A percentile compares a stretch with the other conserved stretches of the same genome.
Conservation (phyloP, 2,113 vertebrate species). For the Anolis sagrei region DNA sequence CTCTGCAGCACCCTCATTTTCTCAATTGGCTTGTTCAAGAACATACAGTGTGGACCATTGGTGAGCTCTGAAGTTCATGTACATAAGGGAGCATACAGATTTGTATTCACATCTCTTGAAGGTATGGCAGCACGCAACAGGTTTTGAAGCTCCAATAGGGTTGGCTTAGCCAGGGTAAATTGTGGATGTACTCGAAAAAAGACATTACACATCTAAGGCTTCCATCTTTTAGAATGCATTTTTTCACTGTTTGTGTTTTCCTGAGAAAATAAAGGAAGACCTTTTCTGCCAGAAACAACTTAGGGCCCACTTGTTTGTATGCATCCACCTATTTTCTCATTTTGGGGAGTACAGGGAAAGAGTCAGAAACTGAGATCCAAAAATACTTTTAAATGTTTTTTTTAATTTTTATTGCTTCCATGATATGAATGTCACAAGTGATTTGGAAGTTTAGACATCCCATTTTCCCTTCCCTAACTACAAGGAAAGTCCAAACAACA, state of each 20-base stretch:
- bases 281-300: not conserved
- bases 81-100: not conserved
- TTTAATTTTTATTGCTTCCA: constrained; percentile 76
- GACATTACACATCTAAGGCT: not conserved
- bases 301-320: constrained; percentile 17
- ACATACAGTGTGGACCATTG: not conserved
- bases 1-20: not conserved
- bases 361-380: constrained; percentile 41
- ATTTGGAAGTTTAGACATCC: constrained; percentile 51
- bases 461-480: constrained; percentile 60
- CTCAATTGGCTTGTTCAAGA: not conserved
- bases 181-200: not conserved
- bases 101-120: not conserved
- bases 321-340: constrained; percentile 17
- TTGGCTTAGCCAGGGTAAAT: not conserved
- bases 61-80: not conserved
- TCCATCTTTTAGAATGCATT: not conserved
- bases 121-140: not conserved
- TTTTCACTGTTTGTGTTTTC: not conserved
- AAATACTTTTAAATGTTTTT: constrained; percentile 33
- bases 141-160: not conserved
- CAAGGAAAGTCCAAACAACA: constrained; percentile 61
- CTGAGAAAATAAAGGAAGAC: not conserved
- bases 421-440: constrained; percentile 73
- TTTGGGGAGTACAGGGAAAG: constrained; percentile 7